Evolutionary conservation across 2,888 invertebrate species (phyloP).

Genomic region (Cephus pygmeus): DNA sequence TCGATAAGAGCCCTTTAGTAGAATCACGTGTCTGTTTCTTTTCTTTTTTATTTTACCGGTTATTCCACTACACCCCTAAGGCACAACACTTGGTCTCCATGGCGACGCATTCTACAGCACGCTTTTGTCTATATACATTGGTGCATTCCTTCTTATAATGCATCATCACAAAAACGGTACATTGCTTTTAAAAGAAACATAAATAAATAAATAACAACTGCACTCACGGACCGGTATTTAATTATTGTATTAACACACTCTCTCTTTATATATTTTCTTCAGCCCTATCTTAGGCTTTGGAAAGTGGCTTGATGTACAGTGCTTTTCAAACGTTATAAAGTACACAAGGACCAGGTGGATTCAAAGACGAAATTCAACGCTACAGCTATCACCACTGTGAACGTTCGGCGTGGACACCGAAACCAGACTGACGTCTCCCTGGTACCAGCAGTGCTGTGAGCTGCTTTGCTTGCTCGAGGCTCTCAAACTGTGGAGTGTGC

Average conservation of each 20-base stretch:
- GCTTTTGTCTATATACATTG: not conserved
- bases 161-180: not conserved
- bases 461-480: not conserved
- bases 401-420: not conserved
- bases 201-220: not conserved
- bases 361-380: not conserved
- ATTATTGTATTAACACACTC: not conserved
- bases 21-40: not conserved
- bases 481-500: not conserved
- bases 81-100: slow-evolving; percentile 47
- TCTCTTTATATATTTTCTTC: not conserved
- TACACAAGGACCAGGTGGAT: not conserved
- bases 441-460: not conserved
- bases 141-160: not conserved
- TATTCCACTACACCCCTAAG: slow-evolving; percentile 42
- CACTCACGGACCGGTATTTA: not conserved
- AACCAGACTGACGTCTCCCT: not conserved
- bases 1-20: not conserved
- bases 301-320: not conserved
- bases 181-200: not conserved
- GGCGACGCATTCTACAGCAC: slow-evolving; percentile 29
- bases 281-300: not conserved
- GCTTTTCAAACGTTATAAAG: not conserved
- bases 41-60: slow-evolving; percentile 9
- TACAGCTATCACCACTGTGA: not conserved